These are phyloP conservation scores for Matsumyia berberina DNA, from an alignment of 2,888 invertebrate genomes.

Conservation along the genomic window DNA sequence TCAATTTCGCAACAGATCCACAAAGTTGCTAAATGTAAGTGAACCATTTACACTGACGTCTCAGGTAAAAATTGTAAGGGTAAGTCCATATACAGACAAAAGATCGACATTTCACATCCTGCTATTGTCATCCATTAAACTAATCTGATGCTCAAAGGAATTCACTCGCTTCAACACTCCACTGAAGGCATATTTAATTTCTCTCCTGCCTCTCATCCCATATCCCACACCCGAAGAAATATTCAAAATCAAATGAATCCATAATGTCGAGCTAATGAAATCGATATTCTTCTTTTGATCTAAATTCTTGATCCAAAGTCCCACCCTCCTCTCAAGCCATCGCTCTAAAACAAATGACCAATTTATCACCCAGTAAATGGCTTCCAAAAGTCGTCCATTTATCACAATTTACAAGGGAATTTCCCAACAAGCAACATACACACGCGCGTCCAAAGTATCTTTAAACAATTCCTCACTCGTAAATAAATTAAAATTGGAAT, in stretches of 20 bases:
- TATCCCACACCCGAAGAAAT: not conserved
- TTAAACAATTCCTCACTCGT: constrained; percentile 24
- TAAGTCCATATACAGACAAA: too few relatives aligned
- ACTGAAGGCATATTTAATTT: too few relatives aligned
- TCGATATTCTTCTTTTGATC: constrained; percentile 28
- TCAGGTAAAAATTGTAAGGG: too few relatives aligned
- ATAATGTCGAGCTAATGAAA: constrained; percentile 1
- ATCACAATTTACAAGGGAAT: constrained; percentile 30
- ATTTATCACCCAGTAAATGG: constrained; percentile 42
- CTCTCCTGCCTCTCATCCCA: not conserved
- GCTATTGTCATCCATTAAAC: too few relatives aligned
- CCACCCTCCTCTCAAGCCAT: constrained; percentile 11
- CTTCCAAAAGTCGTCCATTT: constrained; percentile 43
- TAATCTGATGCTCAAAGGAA: too few relatives aligned
- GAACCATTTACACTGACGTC: too few relatives aligned
- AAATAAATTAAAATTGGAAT: constrained; percentile 56
- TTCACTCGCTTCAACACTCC: too few relatives aligned
- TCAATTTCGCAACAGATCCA: too few relatives aligned
- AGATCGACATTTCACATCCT: too few relatives aligned
- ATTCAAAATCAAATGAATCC: not conserved
- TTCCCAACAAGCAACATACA: constrained; percentile 3
- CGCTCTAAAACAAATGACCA: constrained; percentile 19
- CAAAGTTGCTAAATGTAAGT: too few relatives aligned
- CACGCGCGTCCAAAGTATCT: not conserved
- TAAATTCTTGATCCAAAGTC: constrained; percentile 14